Evolutionary conservation across 2,888 invertebrate species (phyloP), one percentile per base, ranked within the genome.

Genomic region (Cephus pygmeus): DNA sequence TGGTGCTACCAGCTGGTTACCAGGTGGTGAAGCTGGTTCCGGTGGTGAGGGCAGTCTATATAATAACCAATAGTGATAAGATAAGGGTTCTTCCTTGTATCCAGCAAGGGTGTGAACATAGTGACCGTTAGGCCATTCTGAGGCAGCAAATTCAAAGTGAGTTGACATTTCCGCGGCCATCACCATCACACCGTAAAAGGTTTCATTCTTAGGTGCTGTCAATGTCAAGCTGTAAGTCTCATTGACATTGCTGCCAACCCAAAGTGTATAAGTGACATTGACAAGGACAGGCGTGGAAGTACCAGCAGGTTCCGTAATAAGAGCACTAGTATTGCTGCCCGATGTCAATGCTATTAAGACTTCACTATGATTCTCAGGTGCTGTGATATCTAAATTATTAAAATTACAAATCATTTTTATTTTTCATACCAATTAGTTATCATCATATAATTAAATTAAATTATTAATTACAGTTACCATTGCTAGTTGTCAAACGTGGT

Each of bases 111-210:
- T 97, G 91, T 97, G 97, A 34, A 97, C 96, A 91, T 97, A 97
- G 90, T 97, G 97, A 0, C 97, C 97, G 89, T 97, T 97, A 1
- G 97, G 97, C 97, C 97, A 97, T 89, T 97, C 96, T 84, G 96
- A 95, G 0, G 97, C 96, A 83, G 95, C 94, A 89, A 96, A 96
- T 87, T 95, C 94, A 84, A 93, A 94, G 84, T 93, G 93, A 1
- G 95, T 93, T 89, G 97, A 96, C 86, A 95, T 93, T 82, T 96
- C 96, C 79, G 97, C 96, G 0, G 97, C 97, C 92, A 95, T 94
- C 89, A 96, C 95, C 97, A 97, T 97, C 83, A 96, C 95, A 88
- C 94, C 94, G 87, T 94, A 94, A 87, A 95, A 94, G 3, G 94
- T 94, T 12, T 93, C 93, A 87, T 94, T 96, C 91, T 94, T 95